Evolutionary conservation across 1,140 invertebrate genomes (phyloP), one percentile per base, ranked within the genome.

Genomic region (Sipha flava): DNA sequence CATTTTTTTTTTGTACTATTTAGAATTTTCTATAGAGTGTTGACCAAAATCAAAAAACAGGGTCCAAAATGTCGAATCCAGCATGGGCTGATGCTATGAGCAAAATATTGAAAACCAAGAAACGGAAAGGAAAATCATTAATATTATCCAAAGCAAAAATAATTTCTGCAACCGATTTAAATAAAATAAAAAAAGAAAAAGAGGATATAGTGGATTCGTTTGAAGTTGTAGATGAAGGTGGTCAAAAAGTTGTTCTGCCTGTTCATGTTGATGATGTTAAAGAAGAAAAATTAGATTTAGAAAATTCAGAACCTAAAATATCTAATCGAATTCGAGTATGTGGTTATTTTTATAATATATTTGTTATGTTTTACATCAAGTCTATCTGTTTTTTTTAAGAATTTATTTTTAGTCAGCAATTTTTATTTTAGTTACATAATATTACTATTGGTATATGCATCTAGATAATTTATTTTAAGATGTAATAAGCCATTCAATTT

Each of bases 61-160:
- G n/a, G 23, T 26, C 29, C 73, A 57, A 77, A 37, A 59, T 80
- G 18, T 16, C 70, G 3, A 90, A 90, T 84, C 84, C 85, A 81
- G 88, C 87, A n/a, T 90, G 88, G 91, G 91, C 90, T 59, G 89
- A 92, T 85, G 91, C 89, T 5, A 88, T 93, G 85, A 87, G 89
- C 54, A 92, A 72, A 81, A 82, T 83, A 52, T 73, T 83, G 45
- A 82, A 80, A 81, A 81, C 80, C 68, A 81, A 81, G 26, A 83
- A 82, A 77, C 77, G 72, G 26, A 80, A 79, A 59, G 81, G 81
- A 81, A 83, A 82, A 80, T 62, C 81, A n/a, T 72, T 84, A 31
- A 80, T 83, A 12, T 73, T 84, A 45, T 91, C 91, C 6, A 90
- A 90, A 85, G 91, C 92, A 6, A 93, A 92, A 84, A 92, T 91